Base-by-base conservation (phyloP, 2,888 invertebrate genomes). In the Drosophila fungiperda region DNA sequence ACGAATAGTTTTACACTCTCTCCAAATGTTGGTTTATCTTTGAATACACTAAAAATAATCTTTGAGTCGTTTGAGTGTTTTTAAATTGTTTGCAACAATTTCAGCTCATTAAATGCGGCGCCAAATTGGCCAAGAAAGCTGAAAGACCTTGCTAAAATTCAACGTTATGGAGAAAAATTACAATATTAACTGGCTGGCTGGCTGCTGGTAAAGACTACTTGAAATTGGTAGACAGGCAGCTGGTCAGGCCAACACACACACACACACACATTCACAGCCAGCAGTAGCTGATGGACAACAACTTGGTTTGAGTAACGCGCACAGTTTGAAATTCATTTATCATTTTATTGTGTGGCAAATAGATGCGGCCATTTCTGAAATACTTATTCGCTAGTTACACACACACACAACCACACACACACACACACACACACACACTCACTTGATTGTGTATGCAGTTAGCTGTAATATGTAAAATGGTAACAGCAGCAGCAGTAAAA, bases 321-420 rank as follows among this genome's bases (percentile, higher is more conserved):
- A 85, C 87, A 89, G 89, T 87, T 89, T 87, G 87, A 89, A 74
- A 82, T 83, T 77, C 87, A 87, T 87, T 89, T 83, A 89, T 87
- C 87, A 89, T 77, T 82, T 83, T 54, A 87, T 89, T 89, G 89
- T 87, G 82, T 72, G 78, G 82, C 77, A 76, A 77, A 73, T 79
- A 74, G 80, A 70, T 77, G 70, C 74, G 57, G 68, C 54, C 65
- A 79, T 69, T 69, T 63, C 64, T 33, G 52, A 57, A 45, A 75
- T 62, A 68, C 67, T 45, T 64, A 67, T 50, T 60, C 42, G 35
- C 58, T 42, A 58, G 58, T 58, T 59, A 42, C 53, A 57, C 49
- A 61, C 54, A 57, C 49, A 57, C 54, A 57, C 49, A 61, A 50
- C 52, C 49, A 57, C 54, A 62, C 50, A 61, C 38, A 54, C 59